These are phyloP conservation scores for Lagenorhynchus albirostris DNA, from an alignment of 2,113 vertebrate species.

Conservation along the genomic window DNA sequence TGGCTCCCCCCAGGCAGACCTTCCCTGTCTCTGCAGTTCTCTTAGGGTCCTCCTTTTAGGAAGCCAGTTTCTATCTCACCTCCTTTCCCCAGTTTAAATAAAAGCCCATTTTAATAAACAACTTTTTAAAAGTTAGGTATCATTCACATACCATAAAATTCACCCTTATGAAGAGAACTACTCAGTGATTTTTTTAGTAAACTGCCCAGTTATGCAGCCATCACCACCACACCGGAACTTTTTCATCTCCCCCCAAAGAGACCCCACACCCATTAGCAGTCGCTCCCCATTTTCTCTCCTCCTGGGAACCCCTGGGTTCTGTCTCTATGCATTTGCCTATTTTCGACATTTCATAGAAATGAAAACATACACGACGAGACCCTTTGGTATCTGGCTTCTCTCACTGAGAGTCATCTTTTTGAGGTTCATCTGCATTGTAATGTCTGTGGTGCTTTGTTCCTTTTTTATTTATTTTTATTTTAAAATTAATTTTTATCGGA, in stretches of 20 bases:
- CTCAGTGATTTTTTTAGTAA: not conserved
- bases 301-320: not conserved
- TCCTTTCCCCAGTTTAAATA: not conserved
- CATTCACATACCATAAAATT: not conserved
- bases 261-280: not conserved
- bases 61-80: not conserved
- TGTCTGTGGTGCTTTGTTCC: not conserved
- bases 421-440: fast-evolving
- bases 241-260: not conserved
- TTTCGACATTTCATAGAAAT: not conserved
- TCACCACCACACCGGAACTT: not conserved
- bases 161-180: not conserved
- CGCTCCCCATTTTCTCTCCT: too few species aligned
- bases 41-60: not conserved
- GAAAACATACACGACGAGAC: fast-evolving
- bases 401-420: not conserved
- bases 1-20: too few species aligned
- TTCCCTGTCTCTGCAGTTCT: not conserved
- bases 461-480: not conserved
- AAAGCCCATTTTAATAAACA: not conserved
- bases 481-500: not conserved
- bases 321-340: not conserved
- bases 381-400: not conserved
- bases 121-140: not conserved
- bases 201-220: not conserved